Base-by-base conservation (phyloP, 2,888 invertebrate genomes). In the Drosophila affinis region DNA sequence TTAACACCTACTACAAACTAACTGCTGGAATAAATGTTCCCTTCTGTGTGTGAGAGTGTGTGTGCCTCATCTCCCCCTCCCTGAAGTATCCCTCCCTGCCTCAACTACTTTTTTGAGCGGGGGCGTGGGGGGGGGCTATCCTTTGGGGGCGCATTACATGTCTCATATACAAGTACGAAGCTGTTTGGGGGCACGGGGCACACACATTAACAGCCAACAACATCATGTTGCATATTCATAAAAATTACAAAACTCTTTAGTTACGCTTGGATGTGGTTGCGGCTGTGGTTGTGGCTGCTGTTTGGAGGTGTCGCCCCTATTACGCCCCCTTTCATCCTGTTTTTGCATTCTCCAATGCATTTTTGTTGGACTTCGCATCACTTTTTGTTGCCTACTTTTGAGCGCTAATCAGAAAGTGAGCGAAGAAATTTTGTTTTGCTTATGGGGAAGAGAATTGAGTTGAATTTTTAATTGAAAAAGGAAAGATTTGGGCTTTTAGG, bases 171-270 rank as follows among this genome's bases (percentile, higher is more conserved):
- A 29, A 0, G 34, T 6, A 39, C 6, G 39, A 14, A 7, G 55
- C 53, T 53, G 49, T 64, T 51, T 46, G 9, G 45, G 51, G 65
- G 55, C 54, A 51, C 81, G 78, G 29, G 29, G 29, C 27, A 27
- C 27, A 27, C 27, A 7, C 27, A 27, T 27, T 27, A 27, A 6
- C 27, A 27, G 27, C 29, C 9, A 29, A 68, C 72, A 84, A 72
- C 77, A 62, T 85, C 76, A 78, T 87, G 82, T 78, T 87, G 82
- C 82, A 81, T 85, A 87, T 81, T 82, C 81, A 84, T 87, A 78
- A 85, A 81, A 75, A 29, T 70, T 67, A 39, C 39, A n/a, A 39
- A 81, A 75, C 71, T 73, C 68, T 68, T 59, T 68, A 47, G n/a
- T 62, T 55, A 14, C 12, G 18, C 32, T 47, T 18, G 54, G 29